Percentiles rank a stretch among this genome's conserved stretches.
These are phyloP conservation scores for Lacerta viridis DNA, from an alignment of 2,797 vertebrate genomes.

Conservation along the genomic window DNA sequence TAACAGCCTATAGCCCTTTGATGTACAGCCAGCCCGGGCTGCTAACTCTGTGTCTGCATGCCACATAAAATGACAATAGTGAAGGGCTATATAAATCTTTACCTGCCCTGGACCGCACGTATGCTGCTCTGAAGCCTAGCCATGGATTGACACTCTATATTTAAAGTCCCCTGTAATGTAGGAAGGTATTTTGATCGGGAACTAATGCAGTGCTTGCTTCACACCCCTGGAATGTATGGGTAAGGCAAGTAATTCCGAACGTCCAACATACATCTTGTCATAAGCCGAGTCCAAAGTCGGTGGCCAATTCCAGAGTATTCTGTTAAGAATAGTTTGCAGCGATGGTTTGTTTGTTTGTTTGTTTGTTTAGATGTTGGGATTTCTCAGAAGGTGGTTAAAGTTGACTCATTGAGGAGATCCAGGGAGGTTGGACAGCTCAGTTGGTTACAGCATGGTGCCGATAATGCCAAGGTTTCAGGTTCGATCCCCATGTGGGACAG, in stretches of 20 bases:
- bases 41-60: constrained; percentile 26
- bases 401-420: neutral
- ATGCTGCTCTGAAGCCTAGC: constrained; percentile 47
- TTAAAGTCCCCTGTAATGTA: constrained; percentile 72
- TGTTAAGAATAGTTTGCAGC: constrained; percentile 29
- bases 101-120: constrained; percentile 55
- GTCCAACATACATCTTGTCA: constrained; percentile 74
- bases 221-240: constrained; percentile 74
- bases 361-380: too few relatives aligned
- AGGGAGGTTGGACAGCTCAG: too few relatives aligned
- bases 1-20: constrained; percentile 19
- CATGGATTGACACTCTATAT: constrained; percentile 69
- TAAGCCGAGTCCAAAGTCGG: constrained; percentile 65
- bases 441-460: too few relatives aligned
- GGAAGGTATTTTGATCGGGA: constrained; percentile 78
- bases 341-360: neutral
- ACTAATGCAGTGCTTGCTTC: constrained; percentile 70
- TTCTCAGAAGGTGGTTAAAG: neutral
- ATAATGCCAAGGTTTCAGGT: too few relatives aligned
- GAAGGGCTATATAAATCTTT: constrained; percentile 17
- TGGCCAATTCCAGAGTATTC: constrained; percentile 66
- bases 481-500: too few relatives aligned
- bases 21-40: constrained; percentile 36
- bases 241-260: constrained; percentile 73
- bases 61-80: constrained; percentile 39